Evolutionary conservation across 2,797 vertebrate species (phyloP).

Genomic region (Oceanodroma leucorhoa): DNA sequence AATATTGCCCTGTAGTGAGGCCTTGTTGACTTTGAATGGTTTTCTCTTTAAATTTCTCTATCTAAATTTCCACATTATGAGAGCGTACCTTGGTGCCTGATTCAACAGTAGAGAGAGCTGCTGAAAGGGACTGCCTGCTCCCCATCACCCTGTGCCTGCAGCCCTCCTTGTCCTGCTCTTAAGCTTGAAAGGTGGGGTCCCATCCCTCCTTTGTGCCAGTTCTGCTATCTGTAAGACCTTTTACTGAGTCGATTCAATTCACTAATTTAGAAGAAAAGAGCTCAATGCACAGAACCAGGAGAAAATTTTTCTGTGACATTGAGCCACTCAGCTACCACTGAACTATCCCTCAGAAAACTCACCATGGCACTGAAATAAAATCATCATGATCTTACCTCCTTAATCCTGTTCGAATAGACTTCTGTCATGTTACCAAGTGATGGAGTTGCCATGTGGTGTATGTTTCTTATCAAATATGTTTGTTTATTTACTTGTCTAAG

Average conservation of each 20-base stretch:
- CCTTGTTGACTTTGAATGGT: background rate
- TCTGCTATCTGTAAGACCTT: background rate
- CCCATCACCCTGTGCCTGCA: background rate
- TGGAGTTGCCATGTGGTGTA: background rate
- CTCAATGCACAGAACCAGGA: rapidly evolving
- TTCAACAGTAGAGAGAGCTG: background rate
- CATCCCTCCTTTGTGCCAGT: background rate
- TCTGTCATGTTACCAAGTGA: background rate
- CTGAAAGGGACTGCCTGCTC: background rate
- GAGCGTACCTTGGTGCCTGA: background rate
- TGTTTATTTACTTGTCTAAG: background rate
- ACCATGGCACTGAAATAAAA: background rate
- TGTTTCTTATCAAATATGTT: background rate
- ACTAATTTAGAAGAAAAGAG: background rate
- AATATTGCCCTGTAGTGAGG: background rate
- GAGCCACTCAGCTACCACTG: background rate
- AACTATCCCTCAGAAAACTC: background rate
- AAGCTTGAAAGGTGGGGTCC: background rate
- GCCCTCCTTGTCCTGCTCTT: background rate
- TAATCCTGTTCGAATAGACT: background rate
- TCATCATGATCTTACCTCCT: background rate
- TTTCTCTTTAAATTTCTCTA: background rate
- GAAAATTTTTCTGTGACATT: background rate
- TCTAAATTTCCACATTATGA: background rate
- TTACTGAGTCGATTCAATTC: background rate